Evolutionary conservation across 2,113 vertebrate species (phyloP).

Genomic region (Corythornis madagascariensis): DNA sequence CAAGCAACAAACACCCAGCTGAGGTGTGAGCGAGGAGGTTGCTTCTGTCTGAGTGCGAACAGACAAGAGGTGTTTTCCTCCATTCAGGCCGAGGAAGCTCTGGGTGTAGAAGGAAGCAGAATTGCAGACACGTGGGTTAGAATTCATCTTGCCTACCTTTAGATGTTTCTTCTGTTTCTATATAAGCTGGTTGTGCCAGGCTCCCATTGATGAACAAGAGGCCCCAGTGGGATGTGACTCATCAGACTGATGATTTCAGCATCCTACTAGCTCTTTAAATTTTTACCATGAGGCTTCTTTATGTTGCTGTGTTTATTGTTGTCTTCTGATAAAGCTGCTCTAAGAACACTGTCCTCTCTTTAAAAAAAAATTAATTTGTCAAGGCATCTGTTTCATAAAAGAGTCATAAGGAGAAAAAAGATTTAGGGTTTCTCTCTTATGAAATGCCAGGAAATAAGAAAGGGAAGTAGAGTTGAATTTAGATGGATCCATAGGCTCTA

Average conservation of each 20-base stretch:
- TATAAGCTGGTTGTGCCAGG: not conserved
- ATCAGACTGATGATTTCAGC: not conserved
- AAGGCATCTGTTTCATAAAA: slow-evolving; percentile 1
- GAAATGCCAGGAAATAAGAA: not conserved
- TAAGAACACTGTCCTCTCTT: not conserved
- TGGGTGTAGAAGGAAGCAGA: not conserved
- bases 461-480: not conserved
- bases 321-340: not conserved
- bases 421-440: not conserved
- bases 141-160: not conserved
- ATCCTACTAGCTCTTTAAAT: not conserved
- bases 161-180: not conserved
- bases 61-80: not conserved
- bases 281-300: not conserved
- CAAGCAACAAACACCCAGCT: not conserved
- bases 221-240: not conserved
- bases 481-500: not conserved
- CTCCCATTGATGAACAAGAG: not conserved
- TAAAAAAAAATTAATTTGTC: slow-evolving; percentile 41
- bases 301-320: not conserved
- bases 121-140: not conserved
- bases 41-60: not conserved
- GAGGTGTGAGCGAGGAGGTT: rapidly evolving
- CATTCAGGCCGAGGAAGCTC: not conserved
- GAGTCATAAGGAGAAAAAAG: not conserved